Evolutionary conservation across 2,888 invertebrate species (phyloP).

Genomic region (Nowickia ferox): DNA sequence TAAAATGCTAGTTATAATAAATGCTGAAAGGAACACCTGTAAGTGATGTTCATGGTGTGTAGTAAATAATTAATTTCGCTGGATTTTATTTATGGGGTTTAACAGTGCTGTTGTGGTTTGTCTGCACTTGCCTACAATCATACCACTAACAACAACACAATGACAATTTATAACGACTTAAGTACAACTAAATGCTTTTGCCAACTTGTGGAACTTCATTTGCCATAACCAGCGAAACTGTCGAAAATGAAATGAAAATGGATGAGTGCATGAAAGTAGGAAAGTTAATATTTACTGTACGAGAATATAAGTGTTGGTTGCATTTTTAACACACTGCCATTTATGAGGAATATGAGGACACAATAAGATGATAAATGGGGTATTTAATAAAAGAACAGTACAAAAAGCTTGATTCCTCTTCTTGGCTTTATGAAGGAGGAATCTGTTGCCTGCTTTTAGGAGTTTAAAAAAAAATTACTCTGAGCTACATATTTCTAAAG

Average conservation of each 20-base stretch:
- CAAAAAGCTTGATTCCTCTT: background rate
- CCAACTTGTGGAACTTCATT: conserved; percentile 46
- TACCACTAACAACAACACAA: background rate
- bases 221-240: conserved; percentile 28
- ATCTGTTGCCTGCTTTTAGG: conserved; percentile 2
- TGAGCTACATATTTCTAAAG: background rate
- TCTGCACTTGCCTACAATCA: background rate
- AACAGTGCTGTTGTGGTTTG: conserved; percentile 35
- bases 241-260: conserved; percentile 22
- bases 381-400: background rate
- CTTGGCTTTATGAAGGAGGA: background rate
- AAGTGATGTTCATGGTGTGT: conserved; percentile 69
- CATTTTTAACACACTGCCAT: conserved; percentile 2
- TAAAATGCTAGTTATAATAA: conserved; percentile 33
- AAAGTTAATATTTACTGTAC: background rate
- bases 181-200: conserved; percentile 60
- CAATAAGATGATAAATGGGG: conserved; percentile 20
- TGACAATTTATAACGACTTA: conserved; percentile 62
- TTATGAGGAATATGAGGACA: conserved; percentile 2
- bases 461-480: background rate
- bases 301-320: background rate
- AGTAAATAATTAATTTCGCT: conserved; percentile 71
- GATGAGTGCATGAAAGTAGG: background rate
- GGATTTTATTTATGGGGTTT: conserved; percentile 69
- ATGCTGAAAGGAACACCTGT: conserved; percentile 64